phyloP scores from a whole-genome alignment of 1,140 invertebrate species.

The Drosophila leontia region DNA sequence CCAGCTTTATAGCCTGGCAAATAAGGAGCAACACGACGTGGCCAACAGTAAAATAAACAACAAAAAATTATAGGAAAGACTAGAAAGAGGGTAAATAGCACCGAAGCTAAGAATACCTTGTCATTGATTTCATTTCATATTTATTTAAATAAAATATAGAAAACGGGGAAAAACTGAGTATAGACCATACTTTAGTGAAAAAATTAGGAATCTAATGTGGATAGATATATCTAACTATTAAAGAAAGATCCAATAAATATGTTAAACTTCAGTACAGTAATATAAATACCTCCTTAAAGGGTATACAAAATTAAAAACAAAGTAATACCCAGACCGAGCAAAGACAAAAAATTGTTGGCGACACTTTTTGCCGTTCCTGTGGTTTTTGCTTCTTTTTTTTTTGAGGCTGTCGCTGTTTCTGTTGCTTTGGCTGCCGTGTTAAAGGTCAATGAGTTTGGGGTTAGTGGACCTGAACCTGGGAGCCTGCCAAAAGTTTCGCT shows the following conservation, averaged over 20 bases:
- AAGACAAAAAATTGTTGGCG: conserved; percentile 54
- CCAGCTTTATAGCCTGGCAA: conserved; percentile 59
- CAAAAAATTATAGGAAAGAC: neutral
- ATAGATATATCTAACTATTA: no score
- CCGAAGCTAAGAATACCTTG: neutral
- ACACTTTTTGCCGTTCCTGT: conserved; percentile 62
- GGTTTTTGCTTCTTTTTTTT: neutral
- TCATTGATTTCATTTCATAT: neutral
- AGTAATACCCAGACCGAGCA: conserved; percentile 3
- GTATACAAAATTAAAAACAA: conserved; percentile 4
- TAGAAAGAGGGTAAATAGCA: conserved; percentile 3
- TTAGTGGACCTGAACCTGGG: conserved; percentile 77
- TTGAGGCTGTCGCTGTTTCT: neutral
- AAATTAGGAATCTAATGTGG: no score
- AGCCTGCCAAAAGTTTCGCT: conserved; percentile 44
- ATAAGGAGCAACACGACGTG: conserved; percentile 78
- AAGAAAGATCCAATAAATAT: neutral
- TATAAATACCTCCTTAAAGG: neutral
- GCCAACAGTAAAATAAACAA: conserved; percentile 36
- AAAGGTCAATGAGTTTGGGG: conserved; percentile 78
- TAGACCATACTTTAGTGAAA: neutral
- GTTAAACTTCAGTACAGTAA: no score
- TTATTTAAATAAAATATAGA: neutral
- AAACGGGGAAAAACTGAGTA: neutral
- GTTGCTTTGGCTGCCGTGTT: conserved; percentile 44